These are phyloP conservation scores for Leucopsar rothschildi DNA, from an alignment of 2,113 vertebrate species.

Conservation along the genomic window DNA sequence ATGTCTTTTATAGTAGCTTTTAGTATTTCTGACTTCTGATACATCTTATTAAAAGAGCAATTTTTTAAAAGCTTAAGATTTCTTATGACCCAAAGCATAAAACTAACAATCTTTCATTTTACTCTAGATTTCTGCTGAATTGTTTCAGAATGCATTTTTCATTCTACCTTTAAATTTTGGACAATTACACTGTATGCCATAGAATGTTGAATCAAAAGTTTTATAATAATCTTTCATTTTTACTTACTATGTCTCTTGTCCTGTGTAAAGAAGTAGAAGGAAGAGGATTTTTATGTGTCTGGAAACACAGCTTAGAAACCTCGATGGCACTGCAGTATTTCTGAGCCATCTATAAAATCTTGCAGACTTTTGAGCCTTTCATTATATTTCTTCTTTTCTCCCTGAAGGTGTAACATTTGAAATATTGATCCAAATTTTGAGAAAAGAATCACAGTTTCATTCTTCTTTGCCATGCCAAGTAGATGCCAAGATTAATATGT, in stretches of 20 bases:
- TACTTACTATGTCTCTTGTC: background rate
- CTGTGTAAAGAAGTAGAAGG: background rate
- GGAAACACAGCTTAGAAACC: background rate
- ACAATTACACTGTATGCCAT: background rate
- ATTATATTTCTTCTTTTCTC: background rate
- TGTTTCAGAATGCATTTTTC: background rate
- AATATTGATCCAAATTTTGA: constrained; percentile 3
- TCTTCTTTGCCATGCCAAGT: background rate
- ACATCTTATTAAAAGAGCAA: background rate
- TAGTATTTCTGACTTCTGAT: background rate
- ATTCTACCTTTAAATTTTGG: background rate
- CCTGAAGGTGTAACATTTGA: background rate
- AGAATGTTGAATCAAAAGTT: background rate
- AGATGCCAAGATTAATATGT: background rate
- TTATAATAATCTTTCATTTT: background rate
- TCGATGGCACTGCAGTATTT: background rate
- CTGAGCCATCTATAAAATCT: background rate
- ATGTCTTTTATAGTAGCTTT: background rate
- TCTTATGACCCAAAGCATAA: background rate
- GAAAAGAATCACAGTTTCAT: background rate
- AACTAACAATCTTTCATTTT: background rate
- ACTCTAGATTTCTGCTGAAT: background rate
- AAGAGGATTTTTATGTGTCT: background rate
- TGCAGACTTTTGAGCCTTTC: background rate
- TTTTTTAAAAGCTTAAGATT: background rate